Base-by-base conservation (phyloP, 1,140 invertebrate genomes). In the Eulimnadia texana region DNA sequence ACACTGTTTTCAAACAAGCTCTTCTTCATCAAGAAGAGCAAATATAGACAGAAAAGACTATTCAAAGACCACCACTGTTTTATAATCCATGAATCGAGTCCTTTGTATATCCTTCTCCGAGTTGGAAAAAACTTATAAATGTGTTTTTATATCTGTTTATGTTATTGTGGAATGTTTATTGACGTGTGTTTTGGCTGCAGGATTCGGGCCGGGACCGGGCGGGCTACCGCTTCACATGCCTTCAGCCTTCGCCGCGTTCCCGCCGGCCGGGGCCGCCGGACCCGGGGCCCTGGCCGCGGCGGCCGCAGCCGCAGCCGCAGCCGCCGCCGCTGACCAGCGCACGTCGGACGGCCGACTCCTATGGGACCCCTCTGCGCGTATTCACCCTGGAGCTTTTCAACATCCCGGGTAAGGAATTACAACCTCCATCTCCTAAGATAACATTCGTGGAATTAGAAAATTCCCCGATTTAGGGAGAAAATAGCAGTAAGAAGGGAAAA, bases 161-260 rank as follows among this genome's bases (percentile, higher is more conserved):
- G 24, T 61, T 54, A 19, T 52, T 52, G 11, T 47, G n/a, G n/a
- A 11, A 11, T 47, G 11, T 47, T 47, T 47, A 52, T 52, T 53
- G 23, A 42, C 56, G 50, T 60, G 22, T 22, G 49, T 16, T 13
- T 59, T 27, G 23, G 13, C 20, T 22, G 42, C 24, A 42, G 50
- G 50, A 60, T 25, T 54, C 29, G 60, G 60, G 60, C 51, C 53
- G 27, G 60, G 60, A 52, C 50, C 50, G 42, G 53, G 50, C 49
- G 60, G 60, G 29, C 60, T 61, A 29, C 60, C 60, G 27, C 53
- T 61, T 33, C 60, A 52, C 50, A 61, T 61, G 60, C 60, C 60
- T 61, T 61, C 60, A 52, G 60, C 60, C 24, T 61, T 61, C 52
- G 60, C 60, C n/a, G 60, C 60, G 16, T 61, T 61, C 51, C 60